Percentiles rank a stretch among this genome's conserved stretches.
phyloP scores from a whole-genome alignment of 2,113 vertebrate species.

The human (Homo sapiens) region DNA sequence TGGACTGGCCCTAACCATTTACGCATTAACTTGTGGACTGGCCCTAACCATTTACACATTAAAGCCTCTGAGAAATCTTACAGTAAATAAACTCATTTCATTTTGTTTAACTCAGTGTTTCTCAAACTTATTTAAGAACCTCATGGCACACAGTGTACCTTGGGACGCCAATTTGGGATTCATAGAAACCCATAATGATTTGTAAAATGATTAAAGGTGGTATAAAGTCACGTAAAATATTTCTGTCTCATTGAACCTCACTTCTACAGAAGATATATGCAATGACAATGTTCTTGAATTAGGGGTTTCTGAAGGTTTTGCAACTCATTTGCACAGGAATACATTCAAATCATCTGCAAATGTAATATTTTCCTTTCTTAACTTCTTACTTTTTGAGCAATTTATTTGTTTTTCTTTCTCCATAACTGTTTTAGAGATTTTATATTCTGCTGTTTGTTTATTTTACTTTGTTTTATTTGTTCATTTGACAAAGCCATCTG shows the following conservation, averaged over 20 bases:
- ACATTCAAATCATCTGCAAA: background rate
- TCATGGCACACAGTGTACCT: background rate
- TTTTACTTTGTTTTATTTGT: background rate
- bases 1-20: background rate
- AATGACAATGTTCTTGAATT: background rate
- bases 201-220: background rate
- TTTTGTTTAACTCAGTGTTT: conserved; percentile 1
- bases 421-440: background rate
- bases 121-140: conserved; percentile 6
- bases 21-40: background rate
- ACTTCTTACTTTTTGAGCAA: background rate
- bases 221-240: conserved; percentile 3
- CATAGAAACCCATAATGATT: background rate
- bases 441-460: background rate
- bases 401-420: background rate
- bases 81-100: background rate
- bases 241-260: background rate
- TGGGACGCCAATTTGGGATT: background rate
- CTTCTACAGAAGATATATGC: background rate
- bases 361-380: background rate
- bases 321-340: background rate
- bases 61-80: background rate
- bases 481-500: background rate
- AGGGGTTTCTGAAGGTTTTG: background rate
- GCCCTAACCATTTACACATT: too few species aligned